These are phyloP conservation scores for Scylla paramamosain DNA, from an alignment of 1,140 invertebrate species.

Conservation along the genomic window DNA sequence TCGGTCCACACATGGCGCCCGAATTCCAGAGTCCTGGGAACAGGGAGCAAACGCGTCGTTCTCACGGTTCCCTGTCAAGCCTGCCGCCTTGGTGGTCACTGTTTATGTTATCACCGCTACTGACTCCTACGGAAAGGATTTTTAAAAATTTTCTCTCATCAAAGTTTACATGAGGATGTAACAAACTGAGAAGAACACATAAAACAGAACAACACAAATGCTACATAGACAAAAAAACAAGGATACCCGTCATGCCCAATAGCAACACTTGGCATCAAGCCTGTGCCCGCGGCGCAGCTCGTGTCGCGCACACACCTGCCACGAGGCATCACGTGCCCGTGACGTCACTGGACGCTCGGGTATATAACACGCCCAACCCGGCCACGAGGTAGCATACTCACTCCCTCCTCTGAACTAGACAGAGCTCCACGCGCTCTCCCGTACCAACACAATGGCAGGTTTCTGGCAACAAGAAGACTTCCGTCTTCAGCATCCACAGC, in stretches of 20 bases:
- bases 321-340: conserved; percentile 77
- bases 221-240: background rate
- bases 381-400: conserved; percentile 68
- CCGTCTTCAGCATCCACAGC: conserved; percentile 71
- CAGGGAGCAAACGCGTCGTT: conserved; percentile 59
- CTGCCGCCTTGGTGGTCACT: conserved; percentile 42
- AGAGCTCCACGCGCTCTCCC: background rate
- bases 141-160: background rate
- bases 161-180: background rate
- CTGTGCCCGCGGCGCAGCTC: conserved; percentile 74
- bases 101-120: background rate
- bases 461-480: conserved; percentile 65
- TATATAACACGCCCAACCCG: conserved; percentile 59
- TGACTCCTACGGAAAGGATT: background rate
- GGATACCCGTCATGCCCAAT: background rate
- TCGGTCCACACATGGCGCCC: conserved; percentile 73
- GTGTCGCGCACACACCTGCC: conserved; percentile 77
- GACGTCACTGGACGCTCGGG: conserved; percentile 69
- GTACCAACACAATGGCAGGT: conserved; percentile 64
- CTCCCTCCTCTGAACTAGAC: conserved; percentile 59
- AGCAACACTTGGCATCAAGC: conserved; percentile 9
- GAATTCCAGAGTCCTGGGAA: conserved; percentile 75
- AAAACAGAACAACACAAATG: background rate
- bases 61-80: conserved; percentile 68
- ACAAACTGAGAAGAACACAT: background rate